Evolutionary conservation across 1,140 invertebrate genomes (phyloP), one percentile per base, ranked within the genome.

Genomic region (Marisa cornuarietis): DNA sequence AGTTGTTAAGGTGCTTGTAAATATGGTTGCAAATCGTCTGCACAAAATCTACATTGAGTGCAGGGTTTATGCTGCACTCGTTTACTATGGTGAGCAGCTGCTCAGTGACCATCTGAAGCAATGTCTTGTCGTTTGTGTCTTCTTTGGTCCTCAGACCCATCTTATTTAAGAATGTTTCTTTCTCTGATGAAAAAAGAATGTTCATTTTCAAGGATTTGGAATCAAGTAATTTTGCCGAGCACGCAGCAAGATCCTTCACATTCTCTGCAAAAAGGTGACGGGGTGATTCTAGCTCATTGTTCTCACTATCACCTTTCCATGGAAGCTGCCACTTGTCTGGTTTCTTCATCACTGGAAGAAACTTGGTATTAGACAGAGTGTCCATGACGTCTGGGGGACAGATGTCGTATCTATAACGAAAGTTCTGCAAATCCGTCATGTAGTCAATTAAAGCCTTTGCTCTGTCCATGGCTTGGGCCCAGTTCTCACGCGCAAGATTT

Each of bases 291-390:
- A 80, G 65, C 18, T 5, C 14, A 31, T 16, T 26, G 1, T 73
- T 18, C 7, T 74, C 11, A 31, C 68, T 42, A 52, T 72, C 24
- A 6, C 20, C 71, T 26, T 73, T 78, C 84, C 84, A 85, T 16
- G 26, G 49, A 69, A 81, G 75, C 20, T 65, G 71, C 84, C 84
- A 85, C 16, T 79, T 61, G 1, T 68, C n/a, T 68, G 84, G 82
- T 62, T 80, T 79, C n/a, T 20, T 26, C 8, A 75, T 69, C 0
- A 83, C 80, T 31, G 83, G 85, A 20, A 86, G 52, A 71, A 86
- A 86, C 26, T 62, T 13, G 24, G 81, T 79, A 8, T 81, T 49
- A 18, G 71, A 62, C 22, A 86, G 20, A 58, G 62, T 24, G 22
- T 79, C 0, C 26, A 54, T 74, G 5, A 79, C 49, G 13, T 74